These are phyloP conservation scores for Itoplectis maculator DNA, from an alignment of 2,888 invertebrate genomes.

Conservation along the genomic window DNA sequence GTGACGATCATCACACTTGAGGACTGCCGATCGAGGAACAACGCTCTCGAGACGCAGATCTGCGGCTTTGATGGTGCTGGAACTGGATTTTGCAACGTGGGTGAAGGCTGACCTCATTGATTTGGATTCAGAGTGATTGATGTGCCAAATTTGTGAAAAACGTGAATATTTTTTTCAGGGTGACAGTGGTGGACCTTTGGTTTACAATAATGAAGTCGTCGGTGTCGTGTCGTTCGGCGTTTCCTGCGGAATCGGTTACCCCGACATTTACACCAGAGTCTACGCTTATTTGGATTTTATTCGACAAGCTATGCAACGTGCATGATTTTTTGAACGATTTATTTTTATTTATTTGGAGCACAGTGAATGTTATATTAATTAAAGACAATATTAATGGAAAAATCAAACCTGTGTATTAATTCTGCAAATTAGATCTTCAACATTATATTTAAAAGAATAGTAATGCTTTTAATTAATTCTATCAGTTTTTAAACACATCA, in stretches of 20 bases:
- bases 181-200: slow-evolving; percentile 68
- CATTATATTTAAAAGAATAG: too few species aligned
- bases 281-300: slow-evolving; percentile 38
- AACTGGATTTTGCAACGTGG: slow-evolving; percentile 68
- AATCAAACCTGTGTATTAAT: too few species aligned
- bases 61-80: slow-evolving; percentile 61
- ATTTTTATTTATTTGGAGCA: neutral
- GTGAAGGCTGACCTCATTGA: slow-evolving; percentile 8
- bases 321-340: neutral
- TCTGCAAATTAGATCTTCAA: too few species aligned
- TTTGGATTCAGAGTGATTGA: neutral
- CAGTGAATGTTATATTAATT: neutral
- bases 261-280: slow-evolving; percentile 67
- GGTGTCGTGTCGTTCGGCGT: slow-evolving; percentile 66
- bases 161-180: slow-evolving; percentile 56
- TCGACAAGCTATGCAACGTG: neutral
- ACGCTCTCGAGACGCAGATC: slow-evolving; percentile 63
- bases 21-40: slow-evolving; percentile 53
- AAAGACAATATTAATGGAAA: too few species aligned
- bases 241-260: slow-evolving; percentile 59
- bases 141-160: slow-evolving; percentile 11
- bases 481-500: too few species aligned
- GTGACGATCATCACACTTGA: slow-evolving; percentile 64
- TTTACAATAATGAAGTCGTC: slow-evolving; percentile 62
- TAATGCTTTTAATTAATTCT: too few species aligned